phyloP scores from a whole-genome alignment of 2,797 vertebrate species.

The Heliangelus exortis region DNA sequence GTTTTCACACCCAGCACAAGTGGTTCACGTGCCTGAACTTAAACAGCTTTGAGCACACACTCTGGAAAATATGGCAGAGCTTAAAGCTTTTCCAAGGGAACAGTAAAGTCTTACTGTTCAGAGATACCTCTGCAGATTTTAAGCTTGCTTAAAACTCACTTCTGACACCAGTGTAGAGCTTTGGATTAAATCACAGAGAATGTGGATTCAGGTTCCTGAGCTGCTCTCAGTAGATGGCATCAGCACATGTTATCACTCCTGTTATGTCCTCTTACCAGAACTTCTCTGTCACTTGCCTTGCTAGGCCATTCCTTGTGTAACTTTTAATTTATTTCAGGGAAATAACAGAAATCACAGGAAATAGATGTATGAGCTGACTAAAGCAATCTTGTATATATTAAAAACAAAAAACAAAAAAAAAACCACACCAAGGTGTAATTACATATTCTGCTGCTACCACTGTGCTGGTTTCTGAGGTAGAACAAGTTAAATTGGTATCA shows the following conservation, averaged over 20 bases:
- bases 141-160: background rate
- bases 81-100: background rate
- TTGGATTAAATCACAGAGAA: background rate
- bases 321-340: background rate
- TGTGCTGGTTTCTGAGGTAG: background rate
- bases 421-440: background rate
- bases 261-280: accelerated
- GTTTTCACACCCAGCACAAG: background rate
- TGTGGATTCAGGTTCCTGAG: background rate
- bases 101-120: background rate
- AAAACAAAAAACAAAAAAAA: background rate
- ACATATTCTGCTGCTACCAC: background rate
- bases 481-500: background rate
- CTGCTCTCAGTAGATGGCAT: background rate
- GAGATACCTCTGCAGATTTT: background rate
- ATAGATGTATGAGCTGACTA: background rate
- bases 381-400: background rate
- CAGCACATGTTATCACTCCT: background rate
- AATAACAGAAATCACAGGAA: background rate
- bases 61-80: background rate
- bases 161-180: background rate
- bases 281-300: background rate
- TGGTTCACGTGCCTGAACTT: background rate
- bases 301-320: background rate
- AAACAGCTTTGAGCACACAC: background rate